A percentile compares a stretch with the other conserved stretches of the same genome.
Evolutionary conservation across 2,888 invertebrate genomes (phyloP).

Genomic region (Cactoblastis cactorum): DNA sequence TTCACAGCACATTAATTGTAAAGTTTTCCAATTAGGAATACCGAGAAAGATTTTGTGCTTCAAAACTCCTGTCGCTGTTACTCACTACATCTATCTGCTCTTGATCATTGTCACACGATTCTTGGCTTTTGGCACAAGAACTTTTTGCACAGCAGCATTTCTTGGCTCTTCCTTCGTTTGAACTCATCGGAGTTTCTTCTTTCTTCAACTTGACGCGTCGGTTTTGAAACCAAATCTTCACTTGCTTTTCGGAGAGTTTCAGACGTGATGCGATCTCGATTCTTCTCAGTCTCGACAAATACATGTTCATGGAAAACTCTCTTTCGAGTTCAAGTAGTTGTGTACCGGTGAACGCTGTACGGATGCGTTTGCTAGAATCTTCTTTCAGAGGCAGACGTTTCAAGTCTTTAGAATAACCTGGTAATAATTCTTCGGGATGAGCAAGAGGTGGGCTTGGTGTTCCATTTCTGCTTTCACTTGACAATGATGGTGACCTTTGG

Average conservation of each 20-base stretch:
- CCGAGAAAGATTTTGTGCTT: constrained; percentile 52
- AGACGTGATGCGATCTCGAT: constrained; percentile 96
- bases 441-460: constrained; percentile 77
- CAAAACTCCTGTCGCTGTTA: constrained; percentile 56
- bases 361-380: constrained; percentile 90
- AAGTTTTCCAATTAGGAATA: constrained; percentile 36
- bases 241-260: constrained; percentile 94
- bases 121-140: constrained; percentile 46
- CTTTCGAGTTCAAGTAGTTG: constrained; percentile 92
- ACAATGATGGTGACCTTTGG: constrained; percentile 60
- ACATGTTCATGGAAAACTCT: constrained; percentile 94
- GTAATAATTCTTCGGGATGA: constrained; percentile 65
- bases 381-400: constrained; percentile 74
- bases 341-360: constrained; percentile 95
- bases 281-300: constrained; percentile 90
- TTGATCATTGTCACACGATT: constrained; percentile 57
- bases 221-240: constrained; percentile 97
- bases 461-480: constrained; percentile 74
- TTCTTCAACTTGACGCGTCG: constrained; percentile 96
- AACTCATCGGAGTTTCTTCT: constrained; percentile 82
- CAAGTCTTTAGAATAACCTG: constrained; percentile 64
- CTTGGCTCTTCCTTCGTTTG: constrained; percentile 46
- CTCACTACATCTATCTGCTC: constrained; percentile 72
- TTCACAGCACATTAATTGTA: constrained; percentile 11
- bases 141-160: constrained; percentile 63